Conservation (phyloP, 2,113 vertebrate genomes). For the Phrynocephalus versicolor region DNA sequence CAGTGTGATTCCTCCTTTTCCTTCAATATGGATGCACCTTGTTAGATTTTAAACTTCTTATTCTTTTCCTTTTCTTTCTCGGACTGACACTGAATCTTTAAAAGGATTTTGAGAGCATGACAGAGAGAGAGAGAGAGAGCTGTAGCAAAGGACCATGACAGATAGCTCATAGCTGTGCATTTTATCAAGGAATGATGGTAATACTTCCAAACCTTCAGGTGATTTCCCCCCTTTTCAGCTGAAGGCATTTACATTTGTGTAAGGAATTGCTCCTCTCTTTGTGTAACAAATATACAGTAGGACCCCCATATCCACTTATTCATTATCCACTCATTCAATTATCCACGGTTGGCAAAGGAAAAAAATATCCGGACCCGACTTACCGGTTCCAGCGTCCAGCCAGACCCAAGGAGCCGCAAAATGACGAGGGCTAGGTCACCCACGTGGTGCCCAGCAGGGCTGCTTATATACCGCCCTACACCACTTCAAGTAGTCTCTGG, state of each 20-base stretch:
- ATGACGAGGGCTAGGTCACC: no score
- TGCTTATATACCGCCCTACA: no score
- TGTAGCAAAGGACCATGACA: constrained; percentile 62
- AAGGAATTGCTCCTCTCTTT: constrained; percentile 85
- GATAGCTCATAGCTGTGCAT: constrained; percentile 71
- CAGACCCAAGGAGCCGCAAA: no score
- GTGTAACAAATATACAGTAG: constrained; percentile 83
- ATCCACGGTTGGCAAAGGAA: no score
- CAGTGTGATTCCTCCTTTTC: constrained; percentile 62
- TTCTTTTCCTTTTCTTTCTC: constrained; percentile 30
- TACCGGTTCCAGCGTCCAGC: no score
- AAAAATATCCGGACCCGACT: no score
- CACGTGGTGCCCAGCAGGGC: no score
- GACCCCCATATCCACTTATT: no score
- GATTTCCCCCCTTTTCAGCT: constrained; percentile 66
- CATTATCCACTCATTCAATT: no score
- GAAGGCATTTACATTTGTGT: constrained; percentile 86
- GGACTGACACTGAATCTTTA: constrained; percentile 65
- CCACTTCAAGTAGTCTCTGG: no score
- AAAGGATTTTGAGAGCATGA: constrained; percentile 59
- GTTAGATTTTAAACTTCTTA: constrained; percentile 59
- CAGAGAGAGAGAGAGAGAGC: constrained; percentile 37
- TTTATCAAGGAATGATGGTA: constrained; percentile 74
- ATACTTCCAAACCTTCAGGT: constrained; percentile 76
- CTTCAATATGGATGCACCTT: constrained; percentile 64